Evolutionary conservation across 2,113 vertebrate genomes (phyloP).

Genomic region (Peromyscus polionotus): DNA sequence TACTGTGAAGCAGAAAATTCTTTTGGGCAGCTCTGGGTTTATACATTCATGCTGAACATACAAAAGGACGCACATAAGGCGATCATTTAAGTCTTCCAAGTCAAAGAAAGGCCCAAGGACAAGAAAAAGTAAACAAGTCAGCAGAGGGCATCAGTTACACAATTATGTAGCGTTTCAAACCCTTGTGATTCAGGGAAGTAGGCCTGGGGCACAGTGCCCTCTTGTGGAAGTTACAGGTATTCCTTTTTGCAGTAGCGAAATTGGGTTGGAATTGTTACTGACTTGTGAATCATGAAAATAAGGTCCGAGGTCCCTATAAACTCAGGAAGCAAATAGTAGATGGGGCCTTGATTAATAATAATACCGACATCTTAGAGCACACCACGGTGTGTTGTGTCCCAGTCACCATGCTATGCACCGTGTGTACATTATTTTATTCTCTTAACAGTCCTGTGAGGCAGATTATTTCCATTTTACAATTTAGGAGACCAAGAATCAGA

Average conservation of each 20-base stretch:
- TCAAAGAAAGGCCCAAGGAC: slow-evolving; percentile 56
- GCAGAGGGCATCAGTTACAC: slow-evolving; percentile 76
- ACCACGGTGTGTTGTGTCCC: not conserved
- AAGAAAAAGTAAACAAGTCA: slow-evolving; percentile 53
- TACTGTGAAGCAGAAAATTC: not conserved
- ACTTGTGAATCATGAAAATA: slow-evolving; percentile 37
- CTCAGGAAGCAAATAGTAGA: not conserved
- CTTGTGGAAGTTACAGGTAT: slow-evolving; percentile 65
- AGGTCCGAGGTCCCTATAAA: not conserved
- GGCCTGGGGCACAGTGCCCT: slow-evolving; percentile 58
- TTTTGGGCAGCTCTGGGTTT: slow-evolving; percentile 1
- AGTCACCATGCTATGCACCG: not conserved
- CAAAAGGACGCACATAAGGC: not conserved
- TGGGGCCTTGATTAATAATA: not conserved
- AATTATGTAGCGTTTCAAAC: not conserved
- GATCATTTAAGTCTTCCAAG: not conserved
- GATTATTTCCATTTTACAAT: not conserved
- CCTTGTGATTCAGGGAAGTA: not conserved
- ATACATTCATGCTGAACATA: not conserved
- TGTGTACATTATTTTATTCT: not conserved
- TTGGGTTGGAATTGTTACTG: slow-evolving; percentile 18
- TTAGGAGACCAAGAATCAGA: not conserved
- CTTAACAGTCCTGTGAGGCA: not conserved
- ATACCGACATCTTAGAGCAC: not conserved
- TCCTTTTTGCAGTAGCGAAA: not conserved